Percentiles rank a stretch among this genome's conserved stretches.
Conservation (phyloP, 2,797 vertebrate species). For the Sebastes nivosus region DNA sequence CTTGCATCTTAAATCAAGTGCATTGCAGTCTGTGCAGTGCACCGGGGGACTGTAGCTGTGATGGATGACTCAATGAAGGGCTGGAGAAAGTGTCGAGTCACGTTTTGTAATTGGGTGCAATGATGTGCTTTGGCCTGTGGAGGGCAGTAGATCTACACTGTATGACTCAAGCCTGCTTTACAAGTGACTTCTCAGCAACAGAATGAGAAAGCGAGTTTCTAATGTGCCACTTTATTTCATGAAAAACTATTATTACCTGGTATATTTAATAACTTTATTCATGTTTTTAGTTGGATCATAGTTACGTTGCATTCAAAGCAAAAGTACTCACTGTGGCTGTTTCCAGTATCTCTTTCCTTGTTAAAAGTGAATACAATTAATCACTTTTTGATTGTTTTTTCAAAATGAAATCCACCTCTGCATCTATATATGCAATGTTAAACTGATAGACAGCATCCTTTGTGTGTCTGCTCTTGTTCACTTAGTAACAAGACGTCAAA, state of each 20-base stretch:
- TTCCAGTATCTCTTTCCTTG: background rate
- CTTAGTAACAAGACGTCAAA: background rate
- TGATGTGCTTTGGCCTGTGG: background rate
- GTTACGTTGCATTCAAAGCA: too few species aligned
- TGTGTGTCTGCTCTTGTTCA: background rate
- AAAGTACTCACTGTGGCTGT: too few species aligned
- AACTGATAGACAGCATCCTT: background rate
- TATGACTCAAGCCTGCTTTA: accelerated
- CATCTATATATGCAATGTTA: background rate
- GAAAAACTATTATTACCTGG: too few species aligned
- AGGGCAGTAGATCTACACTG: slow-evolving; percentile 24
- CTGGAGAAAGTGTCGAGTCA: slow-evolving; percentile 69
- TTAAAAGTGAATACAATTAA: background rate
- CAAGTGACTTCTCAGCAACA: background rate
- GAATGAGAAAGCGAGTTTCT: background rate
- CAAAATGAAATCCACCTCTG: background rate
- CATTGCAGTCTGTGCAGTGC: slow-evolving; percentile 18
- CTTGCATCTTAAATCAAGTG: background rate
- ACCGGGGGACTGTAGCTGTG: background rate
- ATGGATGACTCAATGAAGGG: slow-evolving; percentile 38
- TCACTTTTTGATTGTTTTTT: background rate
- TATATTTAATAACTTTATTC: background rate
- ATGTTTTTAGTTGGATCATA: too few species aligned
- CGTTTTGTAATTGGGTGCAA: slow-evolving; percentile 56
- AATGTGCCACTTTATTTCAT: background rate